phyloP scores from a whole-genome alignment of 2,797 vertebrate genomes.

The Uromys caudimaculatus region DNA sequence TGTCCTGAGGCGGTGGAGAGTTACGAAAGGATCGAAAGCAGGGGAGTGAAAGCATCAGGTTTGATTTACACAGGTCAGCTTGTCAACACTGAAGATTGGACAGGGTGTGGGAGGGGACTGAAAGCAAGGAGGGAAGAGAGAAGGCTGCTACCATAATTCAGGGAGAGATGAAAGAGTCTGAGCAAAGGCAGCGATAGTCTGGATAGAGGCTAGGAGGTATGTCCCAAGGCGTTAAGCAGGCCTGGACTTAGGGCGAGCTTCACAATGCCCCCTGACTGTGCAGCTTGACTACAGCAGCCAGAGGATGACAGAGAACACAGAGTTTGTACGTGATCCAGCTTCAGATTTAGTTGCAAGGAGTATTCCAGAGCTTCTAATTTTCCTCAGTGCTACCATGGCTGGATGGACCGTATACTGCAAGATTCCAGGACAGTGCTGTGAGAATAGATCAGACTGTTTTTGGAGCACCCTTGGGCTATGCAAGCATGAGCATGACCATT shows the following conservation, averaged over 20 bases:
- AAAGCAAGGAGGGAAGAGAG: slow-evolving; percentile 9
- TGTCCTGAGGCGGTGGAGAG: not conserved
- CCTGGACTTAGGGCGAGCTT: not conserved
- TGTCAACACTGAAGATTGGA: not conserved
- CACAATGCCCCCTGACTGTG: not conserved
- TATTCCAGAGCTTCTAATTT: slow-evolving; percentile 2
- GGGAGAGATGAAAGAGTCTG: not conserved
- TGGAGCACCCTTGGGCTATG: not conserved
- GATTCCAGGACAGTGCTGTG: not conserved
- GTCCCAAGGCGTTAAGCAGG: not conserved
- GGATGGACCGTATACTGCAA: too few species aligned
- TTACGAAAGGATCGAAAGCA: not conserved
- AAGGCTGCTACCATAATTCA: not conserved
- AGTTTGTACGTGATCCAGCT: not conserved
- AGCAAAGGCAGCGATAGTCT: not conserved
- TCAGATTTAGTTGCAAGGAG: slow-evolving; percentile 4
- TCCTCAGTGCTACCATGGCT: not conserved
- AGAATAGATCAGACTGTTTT: not conserved
- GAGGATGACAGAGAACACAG: not conserved
- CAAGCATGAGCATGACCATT: too few species aligned
- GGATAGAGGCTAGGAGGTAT: not conserved
- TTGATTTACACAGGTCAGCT: not conserved
- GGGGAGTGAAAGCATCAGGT: not conserved
- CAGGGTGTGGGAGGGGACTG: not conserved
- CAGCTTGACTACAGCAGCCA: not conserved